Percentiles rank a stretch among this genome's conserved stretches.
Evolutionary conservation across 2,113 vertebrate species (phyloP).

Genomic region (Sylvietta virens): DNA sequence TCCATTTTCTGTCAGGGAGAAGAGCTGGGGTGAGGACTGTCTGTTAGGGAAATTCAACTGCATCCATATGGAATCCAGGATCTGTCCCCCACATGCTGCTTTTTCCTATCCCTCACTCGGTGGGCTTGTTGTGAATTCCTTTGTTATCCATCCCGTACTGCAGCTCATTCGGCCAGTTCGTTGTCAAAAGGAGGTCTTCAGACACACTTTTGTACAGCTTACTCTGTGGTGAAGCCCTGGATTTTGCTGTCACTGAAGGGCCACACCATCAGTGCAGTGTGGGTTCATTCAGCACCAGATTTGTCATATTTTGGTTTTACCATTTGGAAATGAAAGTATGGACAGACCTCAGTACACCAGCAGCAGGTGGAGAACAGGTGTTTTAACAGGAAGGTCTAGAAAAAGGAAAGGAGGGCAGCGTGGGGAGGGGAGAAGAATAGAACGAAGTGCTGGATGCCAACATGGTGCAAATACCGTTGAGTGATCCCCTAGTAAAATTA

Average conservation of each 20-base stretch:
- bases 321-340: not conserved
- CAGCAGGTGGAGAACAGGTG: not conserved
- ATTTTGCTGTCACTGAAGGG: not conserved
- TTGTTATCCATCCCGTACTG: not conserved
- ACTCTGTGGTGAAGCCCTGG: not conserved
- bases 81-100: not conserved
- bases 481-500: not conserved
- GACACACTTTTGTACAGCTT: not conserved
- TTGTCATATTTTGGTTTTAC: not conserved
- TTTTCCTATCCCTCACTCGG: not conserved
- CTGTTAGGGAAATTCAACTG: not conserved
- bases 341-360: not conserved
- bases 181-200: not conserved
- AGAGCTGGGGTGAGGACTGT: not conserved
- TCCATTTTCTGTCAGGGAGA: not conserved
- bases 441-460: not conserved
- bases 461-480: not conserved
- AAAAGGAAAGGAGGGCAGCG: not conserved
- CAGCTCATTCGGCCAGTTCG: not conserved
- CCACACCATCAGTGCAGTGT: rapidly evolving
- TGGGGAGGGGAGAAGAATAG: rapidly evolving
- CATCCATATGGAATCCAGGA: not conserved
- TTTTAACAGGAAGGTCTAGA: not conserved
- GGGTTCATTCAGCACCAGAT: not conserved
- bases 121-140: not conserved